Evolutionary conservation across 2,888 invertebrate species (phyloP).

Genomic region (Luperina nickerlii): DNA sequence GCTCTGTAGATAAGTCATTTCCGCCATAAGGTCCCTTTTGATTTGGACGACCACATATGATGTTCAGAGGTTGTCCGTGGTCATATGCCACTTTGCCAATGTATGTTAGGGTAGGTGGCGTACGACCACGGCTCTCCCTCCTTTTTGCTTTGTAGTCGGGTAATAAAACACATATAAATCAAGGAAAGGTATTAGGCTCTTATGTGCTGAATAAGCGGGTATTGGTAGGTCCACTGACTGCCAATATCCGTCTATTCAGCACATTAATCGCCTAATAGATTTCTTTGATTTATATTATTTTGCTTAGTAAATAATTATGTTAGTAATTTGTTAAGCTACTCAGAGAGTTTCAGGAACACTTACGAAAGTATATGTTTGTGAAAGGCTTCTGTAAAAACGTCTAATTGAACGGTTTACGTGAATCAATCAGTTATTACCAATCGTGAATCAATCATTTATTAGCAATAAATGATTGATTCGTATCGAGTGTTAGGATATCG

Average conservation of each 20-base stretch:
- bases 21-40: no score
- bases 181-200: not conserved
- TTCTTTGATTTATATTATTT: constrained; percentile 64
- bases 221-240: not conserved
- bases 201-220: not conserved
- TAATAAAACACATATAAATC: not conserved
- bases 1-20: no score
- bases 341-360: constrained; percentile 68
- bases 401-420: constrained; percentile 47
- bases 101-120: not conserved
- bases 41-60: no score
- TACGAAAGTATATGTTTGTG: constrained; percentile 60
- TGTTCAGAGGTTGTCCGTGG: not conserved
- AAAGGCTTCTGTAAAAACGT: constrained; percentile 59
- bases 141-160: not conserved
- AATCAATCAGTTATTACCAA: constrained; percentile 42
- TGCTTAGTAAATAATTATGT: constrained; percentile 67
- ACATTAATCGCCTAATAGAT: constrained; percentile 31
- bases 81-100: not conserved
- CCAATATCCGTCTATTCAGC: constrained; percentile 21
- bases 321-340: constrained; percentile 69
- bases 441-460: constrained; percentile 49
- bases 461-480: not conserved
- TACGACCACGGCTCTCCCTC: not conserved
- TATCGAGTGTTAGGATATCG: constrained; percentile 29